phyloP scores from a whole-genome alignment of 1,140 invertebrate species.

The Euglossa dilemma region DNA sequence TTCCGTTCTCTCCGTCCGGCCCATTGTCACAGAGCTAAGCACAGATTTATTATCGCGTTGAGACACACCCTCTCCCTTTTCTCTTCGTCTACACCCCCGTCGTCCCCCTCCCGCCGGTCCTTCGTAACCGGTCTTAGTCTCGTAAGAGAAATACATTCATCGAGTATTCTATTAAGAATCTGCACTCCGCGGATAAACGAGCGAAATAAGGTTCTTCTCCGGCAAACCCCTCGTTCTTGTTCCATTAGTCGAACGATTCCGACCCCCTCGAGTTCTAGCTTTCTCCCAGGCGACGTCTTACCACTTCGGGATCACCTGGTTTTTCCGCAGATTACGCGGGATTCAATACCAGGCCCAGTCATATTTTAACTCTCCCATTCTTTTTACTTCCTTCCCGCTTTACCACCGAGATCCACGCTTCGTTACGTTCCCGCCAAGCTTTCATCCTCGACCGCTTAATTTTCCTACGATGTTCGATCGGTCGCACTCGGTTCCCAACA shows the following conservation, averaged over 20 bases:
- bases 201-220: slow-evolving; percentile 70
- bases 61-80: slow-evolving; percentile 51
- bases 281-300: slow-evolving; percentile 44
- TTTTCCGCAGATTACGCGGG: slow-evolving; percentile 45
- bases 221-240: slow-evolving; percentile 55
- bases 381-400: background rate
- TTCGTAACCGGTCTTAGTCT: slow-evolving; percentile 66
- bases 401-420: too few relatives aligned
- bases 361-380: background rate
- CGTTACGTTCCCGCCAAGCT: too few relatives aligned
- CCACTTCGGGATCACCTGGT: slow-evolving; percentile 55
- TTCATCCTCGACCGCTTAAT: too few relatives aligned
- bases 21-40: slow-evolving; percentile 75
- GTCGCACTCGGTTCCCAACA: too few relatives aligned
- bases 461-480: too few relatives aligned
- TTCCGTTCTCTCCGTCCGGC: slow-evolving; percentile 64
- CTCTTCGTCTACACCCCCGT: slow-evolving; percentile 30
- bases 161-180: slow-evolving; percentile 77
- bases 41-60: slow-evolving; percentile 75
- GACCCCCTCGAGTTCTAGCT: slow-evolving; percentile 32
- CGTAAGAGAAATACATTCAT: slow-evolving; percentile 76
- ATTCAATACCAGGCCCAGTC: slow-evolving; percentile 34
- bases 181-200: slow-evolving; percentile 72
- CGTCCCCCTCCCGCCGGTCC: slow-evolving; percentile 22
- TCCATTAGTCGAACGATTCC: slow-evolving; percentile 70